Conservation (phyloP, 2,797 vertebrate species). For the Tiaroga cobitis region DNA sequence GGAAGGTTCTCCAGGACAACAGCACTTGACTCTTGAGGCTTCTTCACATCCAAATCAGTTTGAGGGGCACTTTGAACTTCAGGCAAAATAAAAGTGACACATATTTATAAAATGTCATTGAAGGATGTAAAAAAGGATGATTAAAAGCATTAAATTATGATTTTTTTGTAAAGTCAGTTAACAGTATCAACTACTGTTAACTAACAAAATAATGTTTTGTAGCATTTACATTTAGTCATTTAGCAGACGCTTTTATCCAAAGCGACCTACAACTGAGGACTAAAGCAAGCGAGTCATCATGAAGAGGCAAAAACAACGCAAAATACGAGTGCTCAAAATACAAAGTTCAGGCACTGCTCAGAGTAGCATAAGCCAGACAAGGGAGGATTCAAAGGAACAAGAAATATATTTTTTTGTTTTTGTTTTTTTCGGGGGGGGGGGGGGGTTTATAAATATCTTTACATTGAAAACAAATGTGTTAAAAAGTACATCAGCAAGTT, state of each 20-base stretch:
- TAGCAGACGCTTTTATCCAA: too few relatives aligned
- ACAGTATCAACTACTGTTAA: background rate
- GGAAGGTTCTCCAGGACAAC: constrained; percentile 68
- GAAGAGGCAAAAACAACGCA: too few relatives aligned
- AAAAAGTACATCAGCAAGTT: background rate
- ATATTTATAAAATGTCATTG: background rate
- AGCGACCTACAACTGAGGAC: too few relatives aligned
- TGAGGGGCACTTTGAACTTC: background rate
- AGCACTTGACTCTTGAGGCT: background rate
- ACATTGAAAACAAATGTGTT: background rate
- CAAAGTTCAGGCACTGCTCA: too few relatives aligned
- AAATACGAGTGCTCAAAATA: too few relatives aligned
- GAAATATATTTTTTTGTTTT: too few relatives aligned
- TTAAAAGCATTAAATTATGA: too few relatives aligned
- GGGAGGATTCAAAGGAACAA: too few relatives aligned
- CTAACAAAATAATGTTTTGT: background rate
- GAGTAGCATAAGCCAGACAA: too few relatives aligned
- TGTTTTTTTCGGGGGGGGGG: too few relatives aligned
- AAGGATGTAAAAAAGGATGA: background rate
- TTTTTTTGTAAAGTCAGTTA: background rate
- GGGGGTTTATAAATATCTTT: background rate
- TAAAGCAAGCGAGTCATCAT: too few relatives aligned
- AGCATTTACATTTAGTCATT: background rate
- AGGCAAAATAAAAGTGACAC: constrained; percentile 12
- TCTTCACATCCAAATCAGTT: background rate